phyloP scores from a whole-genome alignment of 92 coral and sea anemone genomes.

The Bergia puertoricense region DNA sequence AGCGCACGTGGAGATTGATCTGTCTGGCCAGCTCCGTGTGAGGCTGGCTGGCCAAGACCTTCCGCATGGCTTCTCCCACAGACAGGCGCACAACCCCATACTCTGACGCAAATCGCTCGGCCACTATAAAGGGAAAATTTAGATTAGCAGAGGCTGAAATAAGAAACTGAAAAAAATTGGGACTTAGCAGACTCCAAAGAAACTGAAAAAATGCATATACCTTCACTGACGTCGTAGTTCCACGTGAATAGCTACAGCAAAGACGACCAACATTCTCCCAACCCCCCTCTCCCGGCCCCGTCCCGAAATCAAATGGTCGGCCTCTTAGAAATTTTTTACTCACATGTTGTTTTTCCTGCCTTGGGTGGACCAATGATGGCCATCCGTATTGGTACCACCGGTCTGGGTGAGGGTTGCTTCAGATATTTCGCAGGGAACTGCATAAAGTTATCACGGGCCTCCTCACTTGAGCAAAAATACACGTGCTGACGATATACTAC shows the following conservation, averaged over 20 bases:
- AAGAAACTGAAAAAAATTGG: not conserved
- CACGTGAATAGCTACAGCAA: too few species aligned
- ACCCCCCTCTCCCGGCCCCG: not conserved
- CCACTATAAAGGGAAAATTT: conserved; percentile 62
- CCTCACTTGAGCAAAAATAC: conserved; percentile 89
- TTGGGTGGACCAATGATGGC: conserved; percentile 99
- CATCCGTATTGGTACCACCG: conserved; percentile 91
- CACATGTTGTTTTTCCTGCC: conserved; percentile 93
- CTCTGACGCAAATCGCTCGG: conserved; percentile 88
- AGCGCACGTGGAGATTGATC: conserved; percentile 77
- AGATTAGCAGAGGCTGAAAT: not conserved
- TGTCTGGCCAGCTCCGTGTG: conserved; percentile 89
- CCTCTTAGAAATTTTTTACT: conserved; percentile 37
- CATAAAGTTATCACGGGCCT: conserved; percentile 76
- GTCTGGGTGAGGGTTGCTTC: conserved; percentile 96
- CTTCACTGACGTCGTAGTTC: too few species aligned
- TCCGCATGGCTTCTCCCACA: conserved; percentile 95
- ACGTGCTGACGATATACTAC: conserved; percentile 88
- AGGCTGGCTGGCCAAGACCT: conserved; percentile 74
- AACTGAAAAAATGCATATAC: too few species aligned
- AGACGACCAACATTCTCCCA: too few species aligned
- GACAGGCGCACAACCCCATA: conserved; percentile 91
- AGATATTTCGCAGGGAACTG: conserved; percentile 85
- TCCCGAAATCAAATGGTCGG: too few species aligned
- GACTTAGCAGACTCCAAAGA: too few species aligned